Evolutionary conservation across 2,113 vertebrate genomes (phyloP).

Genomic region (Fregata magnificens): DNA sequence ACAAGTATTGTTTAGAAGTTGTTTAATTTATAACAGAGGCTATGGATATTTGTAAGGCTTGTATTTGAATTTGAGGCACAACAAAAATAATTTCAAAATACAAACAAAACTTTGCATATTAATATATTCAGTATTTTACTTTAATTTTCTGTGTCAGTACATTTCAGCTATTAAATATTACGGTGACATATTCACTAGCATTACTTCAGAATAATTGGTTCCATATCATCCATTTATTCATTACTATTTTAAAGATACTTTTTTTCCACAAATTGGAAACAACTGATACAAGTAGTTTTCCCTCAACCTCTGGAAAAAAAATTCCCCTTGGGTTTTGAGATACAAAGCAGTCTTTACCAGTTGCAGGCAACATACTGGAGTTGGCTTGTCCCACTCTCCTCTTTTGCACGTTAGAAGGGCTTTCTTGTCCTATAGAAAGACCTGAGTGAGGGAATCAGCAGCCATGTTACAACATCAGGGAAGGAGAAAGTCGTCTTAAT

Average conservation of each 20-base stretch:
- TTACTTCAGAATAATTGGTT: constrained; percentile 1
- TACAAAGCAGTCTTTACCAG: not conserved
- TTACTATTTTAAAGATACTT: not conserved
- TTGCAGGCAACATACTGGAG: not conserved
- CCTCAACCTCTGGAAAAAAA: not conserved
- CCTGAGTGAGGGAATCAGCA: not conserved
- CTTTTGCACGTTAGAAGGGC: not conserved
- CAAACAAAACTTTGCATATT: not conserved
- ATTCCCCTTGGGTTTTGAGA: not conserved
- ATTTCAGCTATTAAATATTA: constrained; percentile 39
- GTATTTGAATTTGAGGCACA: constrained; percentile 43
- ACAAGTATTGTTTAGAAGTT: constrained; percentile 49
- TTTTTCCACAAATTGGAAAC: not conserved
- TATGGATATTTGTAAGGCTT: constrained; percentile 54
- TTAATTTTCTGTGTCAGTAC: constrained; percentile 37
- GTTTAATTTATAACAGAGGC: constrained; percentile 49
- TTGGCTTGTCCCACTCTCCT: not conserved
- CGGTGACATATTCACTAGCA: not conserved
- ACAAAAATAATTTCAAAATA: constrained; percentile 20
- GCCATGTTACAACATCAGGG: not conserved
- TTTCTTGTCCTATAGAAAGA: not conserved
- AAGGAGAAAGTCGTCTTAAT: not conserved
- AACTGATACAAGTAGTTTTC: not conserved
- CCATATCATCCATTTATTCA: not conserved
- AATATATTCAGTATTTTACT: constrained; percentile 36